Conservation (phyloP, 2,113 vertebrate genomes). For the Acanthochromis polyacanthus region DNA sequence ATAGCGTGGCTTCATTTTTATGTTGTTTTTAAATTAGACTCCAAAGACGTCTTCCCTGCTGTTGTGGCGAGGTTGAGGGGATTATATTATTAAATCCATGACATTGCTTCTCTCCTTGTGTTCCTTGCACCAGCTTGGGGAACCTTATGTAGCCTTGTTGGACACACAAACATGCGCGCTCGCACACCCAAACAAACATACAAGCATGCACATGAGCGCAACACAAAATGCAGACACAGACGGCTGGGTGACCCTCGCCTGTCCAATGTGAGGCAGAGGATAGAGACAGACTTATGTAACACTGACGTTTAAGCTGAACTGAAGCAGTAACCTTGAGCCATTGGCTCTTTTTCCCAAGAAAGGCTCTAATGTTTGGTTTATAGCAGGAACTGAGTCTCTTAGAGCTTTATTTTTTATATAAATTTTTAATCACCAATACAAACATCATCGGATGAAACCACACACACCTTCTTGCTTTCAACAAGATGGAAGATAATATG, state of each 20-base stretch:
- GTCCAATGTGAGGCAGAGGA: slow-evolving; percentile 39
- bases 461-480: no score
- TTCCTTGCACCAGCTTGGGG: slow-evolving; percentile 43
- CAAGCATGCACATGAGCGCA: slow-evolving; percentile 12
- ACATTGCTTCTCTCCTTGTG: slow-evolving; percentile 47
- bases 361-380: slow-evolving; percentile 17
- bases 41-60: slow-evolving; percentile 50
- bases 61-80: slow-evolving; percentile 47
- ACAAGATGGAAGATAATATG: not conserved
- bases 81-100: slow-evolving; percentile 70
- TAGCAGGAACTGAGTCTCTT: slow-evolving; percentile 11
- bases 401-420: not conserved
- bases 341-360: slow-evolving; percentile 32
- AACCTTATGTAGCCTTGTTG: slow-evolving; percentile 35
- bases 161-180: slow-evolving; percentile 26
- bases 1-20: slow-evolving; percentile 33
- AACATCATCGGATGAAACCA: no score
- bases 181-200: slow-evolving; percentile 20
- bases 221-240: slow-evolving; percentile 35
- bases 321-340: slow-evolving; percentile 42
- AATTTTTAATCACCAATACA: no score
- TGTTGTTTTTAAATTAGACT: slow-evolving; percentile 55
- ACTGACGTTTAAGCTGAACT: slow-evolving; percentile 28
- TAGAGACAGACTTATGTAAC: slow-evolving; percentile 60
- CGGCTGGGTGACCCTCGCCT: slow-evolving; percentile 42